A percentile compares a stretch with the other conserved stretches of the same genome.
These are phyloP conservation scores for Callipepla squamata DNA, from an alignment of 2,113 vertebrate genomes.

Conservation along the genomic window DNA sequence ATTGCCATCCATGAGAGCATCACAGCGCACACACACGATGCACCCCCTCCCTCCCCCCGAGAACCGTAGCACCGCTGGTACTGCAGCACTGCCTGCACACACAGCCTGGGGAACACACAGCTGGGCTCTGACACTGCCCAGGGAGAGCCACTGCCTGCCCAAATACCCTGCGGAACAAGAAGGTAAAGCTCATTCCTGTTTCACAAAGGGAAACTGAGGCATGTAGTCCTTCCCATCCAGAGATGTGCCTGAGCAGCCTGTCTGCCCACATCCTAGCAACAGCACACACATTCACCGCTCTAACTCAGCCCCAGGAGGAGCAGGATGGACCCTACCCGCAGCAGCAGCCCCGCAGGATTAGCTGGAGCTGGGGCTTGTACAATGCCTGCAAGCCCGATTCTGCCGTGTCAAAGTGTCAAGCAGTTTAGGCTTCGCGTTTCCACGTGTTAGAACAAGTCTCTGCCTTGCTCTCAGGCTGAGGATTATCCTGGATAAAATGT, in stretches of 20 bases:
- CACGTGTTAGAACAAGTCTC: conserved; percentile 59
- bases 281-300: neutral
- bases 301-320: neutral
- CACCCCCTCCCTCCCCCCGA: no score
- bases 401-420: conserved; percentile 48
- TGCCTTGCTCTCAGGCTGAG: conserved; percentile 44
- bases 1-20: neutral
- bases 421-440: conserved; percentile 62
- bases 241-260: neutral
- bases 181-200: neutral
- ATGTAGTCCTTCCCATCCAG: accelerated
- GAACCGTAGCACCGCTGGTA: neutral
- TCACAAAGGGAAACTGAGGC: conserved; percentile 17
- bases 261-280: accelerated
- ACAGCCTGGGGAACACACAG: neutral
- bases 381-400: neutral
- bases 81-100: neutral
- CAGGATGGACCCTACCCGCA: neutral
- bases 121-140: neutral
- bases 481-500: conserved; percentile 70
- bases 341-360: neutral
- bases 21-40: neutral
- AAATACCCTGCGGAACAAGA: neutral
- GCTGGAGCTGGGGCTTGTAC: neutral
- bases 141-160: neutral